Evolutionary conservation across 2,888 invertebrate genomes (phyloP).

Genomic region (Chrysotoxum bicinctum): DNA sequence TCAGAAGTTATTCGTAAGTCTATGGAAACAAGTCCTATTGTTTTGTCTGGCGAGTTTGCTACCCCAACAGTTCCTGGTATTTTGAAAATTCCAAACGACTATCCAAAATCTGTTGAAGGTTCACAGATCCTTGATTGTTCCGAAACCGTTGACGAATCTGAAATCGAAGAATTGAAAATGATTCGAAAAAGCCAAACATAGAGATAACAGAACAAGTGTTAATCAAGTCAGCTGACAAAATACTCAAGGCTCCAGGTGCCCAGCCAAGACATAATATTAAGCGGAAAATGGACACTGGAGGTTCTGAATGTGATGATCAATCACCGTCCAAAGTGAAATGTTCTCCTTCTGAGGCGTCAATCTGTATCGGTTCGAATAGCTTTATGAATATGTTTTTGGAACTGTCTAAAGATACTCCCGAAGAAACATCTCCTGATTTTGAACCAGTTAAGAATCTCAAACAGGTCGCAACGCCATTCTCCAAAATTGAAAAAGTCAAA

Average conservation of each 20-base stretch:
- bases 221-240: slow-evolving; percentile 22
- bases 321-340: slow-evolving; percentile 31
- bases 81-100: slow-evolving; percentile 16
- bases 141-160: not conserved
- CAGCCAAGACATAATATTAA: not conserved
- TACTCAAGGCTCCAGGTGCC: not conserved
- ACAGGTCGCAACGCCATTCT: not conserved
- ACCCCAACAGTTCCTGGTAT: slow-evolving; percentile 10
- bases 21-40: slow-evolving; percentile 2
- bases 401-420: slow-evolving; percentile 15
- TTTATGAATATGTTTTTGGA: slow-evolving; percentile 55
- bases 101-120: not conserved
- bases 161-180: not conserved
- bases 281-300: not conserved
- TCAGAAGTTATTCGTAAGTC: slow-evolving; percentile 52
- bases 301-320: not conserved
- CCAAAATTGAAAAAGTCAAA: not conserved
- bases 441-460: not conserved
- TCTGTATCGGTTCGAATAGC: not conserved
- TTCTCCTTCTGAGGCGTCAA: not conserved
- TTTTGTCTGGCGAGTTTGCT: not conserved
- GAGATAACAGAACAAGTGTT: slow-evolving; percentile 38
- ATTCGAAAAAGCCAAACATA: not conserved
- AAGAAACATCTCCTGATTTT: not conserved
- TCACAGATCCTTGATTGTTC: too few relatives aligned